Percentiles rank a stretch among this genome's conserved stretches.
phyloP scores from a whole-genome alignment of 2,888 invertebrate genomes.

The Lochmaea capreae region DNA sequence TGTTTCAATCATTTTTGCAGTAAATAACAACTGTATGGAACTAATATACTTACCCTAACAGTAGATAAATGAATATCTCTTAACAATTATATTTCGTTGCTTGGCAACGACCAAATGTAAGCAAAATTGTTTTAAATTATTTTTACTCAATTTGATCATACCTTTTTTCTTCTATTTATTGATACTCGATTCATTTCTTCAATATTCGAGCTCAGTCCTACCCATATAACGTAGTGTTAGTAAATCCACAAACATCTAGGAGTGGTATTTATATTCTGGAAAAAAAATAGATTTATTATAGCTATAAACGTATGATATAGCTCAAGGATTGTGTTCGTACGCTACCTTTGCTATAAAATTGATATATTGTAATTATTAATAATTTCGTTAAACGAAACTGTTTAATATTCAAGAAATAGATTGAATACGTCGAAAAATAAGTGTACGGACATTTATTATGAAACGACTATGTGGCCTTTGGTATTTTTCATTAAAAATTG shows the following conservation, averaged over 20 bases:
- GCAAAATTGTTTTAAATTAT: no score
- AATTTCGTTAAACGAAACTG: slow-evolving; percentile 27
- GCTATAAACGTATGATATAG: slow-evolving; percentile 46
- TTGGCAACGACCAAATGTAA: no score
- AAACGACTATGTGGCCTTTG: neutral
- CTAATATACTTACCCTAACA: no score
- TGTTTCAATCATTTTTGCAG: no score
- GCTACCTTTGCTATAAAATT: slow-evolving; percentile 36
- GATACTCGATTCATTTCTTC: neutral
- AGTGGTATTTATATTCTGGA: slow-evolving; percentile 41
- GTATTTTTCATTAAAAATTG: slow-evolving; percentile 7
- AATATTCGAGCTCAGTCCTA: slow-evolving; percentile 1
- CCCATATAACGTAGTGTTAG: neutral
- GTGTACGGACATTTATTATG: neutral
- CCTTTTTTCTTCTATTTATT: no score
- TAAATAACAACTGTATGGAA: no score
- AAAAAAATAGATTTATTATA: slow-evolving; percentile 47
- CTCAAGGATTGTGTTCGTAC: slow-evolving; percentile 43
- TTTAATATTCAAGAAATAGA: slow-evolving; percentile 31
- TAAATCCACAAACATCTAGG: slow-evolving; percentile 32
- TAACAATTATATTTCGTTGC: no score
- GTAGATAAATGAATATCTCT: no score
- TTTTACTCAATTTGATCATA: no score
- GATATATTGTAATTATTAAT: slow-evolving; percentile 38
- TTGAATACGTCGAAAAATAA: slow-evolving; percentile 17